Percentiles rank a stretch among this genome's conserved stretches.
Evolutionary conservation across 2,797 vertebrate species (phyloP).

Genomic region (Acanthopagrus latus): DNA sequence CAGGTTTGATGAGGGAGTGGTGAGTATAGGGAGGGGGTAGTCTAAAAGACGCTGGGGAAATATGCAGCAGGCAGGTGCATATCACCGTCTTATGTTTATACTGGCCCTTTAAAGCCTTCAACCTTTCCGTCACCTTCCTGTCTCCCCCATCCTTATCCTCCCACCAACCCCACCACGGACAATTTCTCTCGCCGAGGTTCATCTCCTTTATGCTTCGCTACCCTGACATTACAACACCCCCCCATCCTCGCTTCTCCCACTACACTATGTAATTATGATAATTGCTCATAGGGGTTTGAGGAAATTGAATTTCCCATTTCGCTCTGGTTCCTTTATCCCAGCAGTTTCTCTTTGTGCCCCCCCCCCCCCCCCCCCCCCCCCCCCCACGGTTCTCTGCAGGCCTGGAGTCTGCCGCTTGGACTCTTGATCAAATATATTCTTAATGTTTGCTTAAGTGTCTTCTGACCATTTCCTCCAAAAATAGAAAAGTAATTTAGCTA

Average conservation of each 20-base stretch:
- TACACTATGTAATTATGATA: slow-evolving; percentile 78
- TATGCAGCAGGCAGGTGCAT: slow-evolving; percentile 26
- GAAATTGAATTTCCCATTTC: slow-evolving; percentile 76
- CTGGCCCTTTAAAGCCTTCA: slow-evolving; percentile 40
- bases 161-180: slow-evolving; percentile 20
- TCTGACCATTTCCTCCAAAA: slow-evolving; percentile 20
- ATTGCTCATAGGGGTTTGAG: slow-evolving; percentile 73
- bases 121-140: slow-evolving; percentile 40
- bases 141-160: slow-evolving; percentile 42
- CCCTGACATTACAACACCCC: slow-evolving; percentile 53
- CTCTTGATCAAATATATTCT: slow-evolving; percentile 40
- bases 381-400: slow-evolving; percentile 8
- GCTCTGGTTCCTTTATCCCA: slow-evolving; percentile 49
- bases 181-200: slow-evolving; percentile 52
- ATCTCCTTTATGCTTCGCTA: slow-evolving; percentile 61
- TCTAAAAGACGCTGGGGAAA: slow-evolving; percentile 23
- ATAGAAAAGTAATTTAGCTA: slow-evolving; percentile 5
- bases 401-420: slow-evolving; percentile 23
- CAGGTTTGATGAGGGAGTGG: slow-evolving; percentile 22
- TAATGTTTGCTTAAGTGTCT: slow-evolving; percentile 31
- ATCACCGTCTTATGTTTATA: slow-evolving; percentile 46
- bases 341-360: slow-evolving; percentile 38
- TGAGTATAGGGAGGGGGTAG: background rate
- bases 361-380: background rate
- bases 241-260: slow-evolving; percentile 43